These are phyloP conservation scores for Aurelia aurita complex sp. Pacific DNA, from an alignment of 30 jellyfish, hydroid and myxozoan species.

Conservation along the genomic window DNA sequence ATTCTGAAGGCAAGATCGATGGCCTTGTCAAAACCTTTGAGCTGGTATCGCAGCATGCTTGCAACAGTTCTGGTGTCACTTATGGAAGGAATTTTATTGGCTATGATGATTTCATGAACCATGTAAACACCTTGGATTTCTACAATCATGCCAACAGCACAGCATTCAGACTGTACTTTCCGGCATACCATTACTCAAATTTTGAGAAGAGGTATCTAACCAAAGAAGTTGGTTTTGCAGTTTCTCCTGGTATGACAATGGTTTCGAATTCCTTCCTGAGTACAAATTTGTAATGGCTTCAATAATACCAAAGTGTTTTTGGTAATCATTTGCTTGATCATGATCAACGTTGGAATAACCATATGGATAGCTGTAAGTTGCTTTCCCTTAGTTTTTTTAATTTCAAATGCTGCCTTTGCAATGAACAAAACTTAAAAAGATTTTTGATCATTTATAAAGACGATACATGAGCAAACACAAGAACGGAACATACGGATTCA, in stretches of 20 bases:
- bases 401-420: too few relatives aligned
- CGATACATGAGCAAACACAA: too few relatives aligned
- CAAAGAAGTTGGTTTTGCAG: constrained; percentile 28
- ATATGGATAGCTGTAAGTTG: constrained; percentile 53
- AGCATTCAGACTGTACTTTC: constrained; percentile 21
- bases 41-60: not conserved
- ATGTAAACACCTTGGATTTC: not conserved
- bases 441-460: too few relatives aligned
- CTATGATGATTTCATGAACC: constrained; percentile 14
- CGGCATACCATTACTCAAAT: constrained; percentile 32
- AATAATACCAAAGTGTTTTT: constrained; percentile 5
- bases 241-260: constrained; percentile 56
- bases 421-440: too few relatives aligned
- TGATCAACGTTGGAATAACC: constrained; percentile 33
- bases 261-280: constrained; percentile 27
- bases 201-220: not conserved
- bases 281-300: constrained; percentile 39
- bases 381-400: not conserved
- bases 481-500: too few relatives aligned
- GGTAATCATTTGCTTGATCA: constrained; percentile 10
- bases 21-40: not conserved
- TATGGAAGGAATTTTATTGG: not conserved
- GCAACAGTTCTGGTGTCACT: not conserved
- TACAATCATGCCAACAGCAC: not conserved
- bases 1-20: not conserved